Conservation (phyloP, 2,113 vertebrate genomes). For the Atherinomorus stipes region DNA sequence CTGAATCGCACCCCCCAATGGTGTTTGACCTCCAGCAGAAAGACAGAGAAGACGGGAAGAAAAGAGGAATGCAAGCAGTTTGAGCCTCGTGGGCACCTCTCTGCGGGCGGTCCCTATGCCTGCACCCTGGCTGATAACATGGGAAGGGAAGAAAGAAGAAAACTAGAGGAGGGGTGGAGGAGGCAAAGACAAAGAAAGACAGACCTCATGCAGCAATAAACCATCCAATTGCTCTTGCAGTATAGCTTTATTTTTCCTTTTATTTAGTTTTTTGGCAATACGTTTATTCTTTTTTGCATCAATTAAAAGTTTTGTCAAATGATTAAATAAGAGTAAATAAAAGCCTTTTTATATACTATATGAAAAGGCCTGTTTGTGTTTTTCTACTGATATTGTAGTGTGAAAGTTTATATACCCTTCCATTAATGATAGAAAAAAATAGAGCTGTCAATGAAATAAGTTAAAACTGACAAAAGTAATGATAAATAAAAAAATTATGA, state of each 20-base stretch:
- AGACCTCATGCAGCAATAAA: slow-evolving; percentile 2
- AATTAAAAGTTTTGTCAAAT: not conserved
- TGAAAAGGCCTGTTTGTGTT: too few relatives aligned
- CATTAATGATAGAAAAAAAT: too few relatives aligned
- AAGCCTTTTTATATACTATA: not conserved
- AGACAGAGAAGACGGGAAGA: slow-evolving; percentile 60
- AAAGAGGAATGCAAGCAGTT: slow-evolving; percentile 45
- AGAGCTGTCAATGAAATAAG: too few relatives aligned
- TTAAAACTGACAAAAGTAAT: too few relatives aligned
- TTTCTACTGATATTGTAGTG: too few relatives aligned
- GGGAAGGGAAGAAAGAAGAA: slow-evolving; percentile 40
- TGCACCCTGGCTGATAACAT: slow-evolving; percentile 75
- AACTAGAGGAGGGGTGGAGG: slow-evolving; percentile 27
- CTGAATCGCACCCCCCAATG: slow-evolving; percentile 58
- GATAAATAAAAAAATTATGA: too few relatives aligned
- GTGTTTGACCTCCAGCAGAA: slow-evolving; percentile 64
- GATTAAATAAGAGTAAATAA: not conserved
- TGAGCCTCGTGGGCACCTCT: slow-evolving; percentile 65
- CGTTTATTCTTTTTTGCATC: not conserved
- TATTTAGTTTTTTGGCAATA: not conserved
- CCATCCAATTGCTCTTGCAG: not conserved
- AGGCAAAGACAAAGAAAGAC: slow-evolving; percentile 16
- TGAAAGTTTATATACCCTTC: too few relatives aligned
- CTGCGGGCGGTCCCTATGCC: slow-evolving; percentile 62
- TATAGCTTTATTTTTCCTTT: not conserved